These are phyloP conservation scores for Vanacampus margaritifer DNA, from an alignment of 2,113 vertebrate genomes.

Conservation along the genomic window DNA sequence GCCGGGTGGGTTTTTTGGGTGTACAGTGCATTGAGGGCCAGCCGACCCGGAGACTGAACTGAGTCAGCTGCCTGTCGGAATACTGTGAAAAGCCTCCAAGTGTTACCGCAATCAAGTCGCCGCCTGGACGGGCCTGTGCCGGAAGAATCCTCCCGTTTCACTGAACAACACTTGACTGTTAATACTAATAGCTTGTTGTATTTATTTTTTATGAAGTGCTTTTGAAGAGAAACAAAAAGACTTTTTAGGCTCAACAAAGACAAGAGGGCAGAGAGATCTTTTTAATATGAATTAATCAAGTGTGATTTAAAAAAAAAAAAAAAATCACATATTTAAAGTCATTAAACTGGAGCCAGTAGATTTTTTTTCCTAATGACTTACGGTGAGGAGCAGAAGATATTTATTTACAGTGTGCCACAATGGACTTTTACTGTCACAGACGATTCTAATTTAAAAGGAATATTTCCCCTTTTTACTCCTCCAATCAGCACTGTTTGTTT, in stretches of 20 bases:
- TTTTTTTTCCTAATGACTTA: conserved; percentile 83
- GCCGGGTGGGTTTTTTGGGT: conserved; percentile 27
- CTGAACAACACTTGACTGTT: conserved; percentile 94
- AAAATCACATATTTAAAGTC: conserved; percentile 88
- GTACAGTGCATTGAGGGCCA: conserved; percentile 58
- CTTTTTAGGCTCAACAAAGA: conserved; percentile 73
- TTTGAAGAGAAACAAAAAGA: conserved; percentile 78
- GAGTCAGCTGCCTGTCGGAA: conserved; percentile 73
- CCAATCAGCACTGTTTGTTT: conserved; percentile 71
- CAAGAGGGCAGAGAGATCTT: conserved; percentile 71
- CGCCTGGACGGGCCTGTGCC: conserved; percentile 70
- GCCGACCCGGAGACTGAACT: conserved; percentile 68
- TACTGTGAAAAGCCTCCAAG: conserved; percentile 94
- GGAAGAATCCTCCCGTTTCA: conserved; percentile 86
- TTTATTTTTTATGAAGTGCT: conserved; percentile 94
- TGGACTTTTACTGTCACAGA: conserved; percentile 70
- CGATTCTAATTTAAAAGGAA: conserved; percentile 56
- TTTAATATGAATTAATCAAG: conserved; percentile 86
- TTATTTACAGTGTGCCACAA: conserved; percentile 86
- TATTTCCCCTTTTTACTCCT: conserved; percentile 44
- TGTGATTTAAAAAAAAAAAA: conserved; percentile 59
- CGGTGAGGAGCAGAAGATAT: conserved; percentile 79
- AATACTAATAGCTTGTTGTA: conserved; percentile 95
- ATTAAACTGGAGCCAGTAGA: conserved; percentile 98
- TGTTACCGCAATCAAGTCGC: conserved; percentile 88